These are phyloP conservation scores for Mesorhabditis belari DNA, from an alignment of 2,888 invertebrate species.

Conservation along the genomic window DNA sequence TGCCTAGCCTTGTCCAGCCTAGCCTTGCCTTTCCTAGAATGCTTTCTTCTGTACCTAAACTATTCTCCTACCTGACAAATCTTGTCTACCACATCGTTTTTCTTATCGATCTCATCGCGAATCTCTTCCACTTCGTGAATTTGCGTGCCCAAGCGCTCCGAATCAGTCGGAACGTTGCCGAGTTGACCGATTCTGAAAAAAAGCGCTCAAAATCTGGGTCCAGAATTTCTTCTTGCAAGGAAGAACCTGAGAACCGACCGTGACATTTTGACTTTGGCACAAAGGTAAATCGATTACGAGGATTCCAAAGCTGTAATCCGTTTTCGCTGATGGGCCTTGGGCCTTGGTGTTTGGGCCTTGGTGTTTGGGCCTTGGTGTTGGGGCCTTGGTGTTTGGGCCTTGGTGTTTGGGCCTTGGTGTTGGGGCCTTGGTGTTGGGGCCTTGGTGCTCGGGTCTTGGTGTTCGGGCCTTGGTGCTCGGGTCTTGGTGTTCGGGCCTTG, in stretches of 20 bases:
- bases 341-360: background rate
- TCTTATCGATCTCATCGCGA: background rate
- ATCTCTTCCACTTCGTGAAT: background rate
- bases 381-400: too few relatives aligned
- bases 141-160: background rate
- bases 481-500: too few relatives aligned
- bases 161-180: background rate
- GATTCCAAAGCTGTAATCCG: too few relatives aligned
- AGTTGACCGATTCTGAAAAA: background rate
- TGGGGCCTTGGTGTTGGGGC: too few relatives aligned
- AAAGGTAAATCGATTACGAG: too few relatives aligned
- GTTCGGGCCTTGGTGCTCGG: too few relatives aligned
- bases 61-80: background rate
- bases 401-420: too few relatives aligned
- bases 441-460: too few relatives aligned
- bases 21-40: constrained; percentile 77
- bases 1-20: too few relatives aligned
- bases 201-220: constrained; percentile 57
- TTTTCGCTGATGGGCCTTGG: too few relatives aligned
- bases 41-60: constrained; percentile 64
- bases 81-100: background rate
- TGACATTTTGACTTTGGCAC: background rate
- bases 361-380: background rate
- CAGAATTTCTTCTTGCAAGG: background rate
- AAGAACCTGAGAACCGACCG: background rate